Evolutionary conservation across 2,888 invertebrate genomes (phyloP).

Genomic region (Theodoxus fluviatilis): DNA sequence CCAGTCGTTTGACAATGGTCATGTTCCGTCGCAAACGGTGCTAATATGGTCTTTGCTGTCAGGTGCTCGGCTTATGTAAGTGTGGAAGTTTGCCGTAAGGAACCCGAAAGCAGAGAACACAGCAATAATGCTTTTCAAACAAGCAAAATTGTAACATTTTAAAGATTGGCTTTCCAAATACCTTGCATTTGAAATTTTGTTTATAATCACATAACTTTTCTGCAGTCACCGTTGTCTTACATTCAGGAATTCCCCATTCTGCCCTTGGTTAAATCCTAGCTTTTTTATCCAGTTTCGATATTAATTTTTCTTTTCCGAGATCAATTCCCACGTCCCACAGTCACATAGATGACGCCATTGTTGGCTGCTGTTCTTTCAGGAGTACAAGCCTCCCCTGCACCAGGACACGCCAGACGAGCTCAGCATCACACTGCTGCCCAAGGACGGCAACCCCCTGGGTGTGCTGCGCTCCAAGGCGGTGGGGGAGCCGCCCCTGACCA

Average conservation of each 20-base stretch:
- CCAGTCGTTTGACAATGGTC: not conserved
- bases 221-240: no score
- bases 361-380: slow-evolving; percentile 33
- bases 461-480: slow-evolving; percentile 54
- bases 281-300: no score
- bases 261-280: no score
- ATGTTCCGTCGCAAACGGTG: not conserved
- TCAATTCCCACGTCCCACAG: no score
- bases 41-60: not conserved
- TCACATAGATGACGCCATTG: not conserved
- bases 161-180: no score
- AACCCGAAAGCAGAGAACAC: not conserved
- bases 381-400: slow-evolving; percentile 53
- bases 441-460: slow-evolving; percentile 52
- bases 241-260: no score
- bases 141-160: no score
- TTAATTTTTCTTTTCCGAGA: no score
- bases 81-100: not conserved
- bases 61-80: not conserved
- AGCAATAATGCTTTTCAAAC: no score
- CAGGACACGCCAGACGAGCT: slow-evolving; percentile 59
- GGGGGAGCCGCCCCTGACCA: slow-evolving; percentile 57
- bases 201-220: no score
- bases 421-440: slow-evolving; percentile 49
- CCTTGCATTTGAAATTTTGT: no score